Base-by-base conservation (phyloP, 2,888 invertebrate species). In the Cheilosia soror region DNA sequence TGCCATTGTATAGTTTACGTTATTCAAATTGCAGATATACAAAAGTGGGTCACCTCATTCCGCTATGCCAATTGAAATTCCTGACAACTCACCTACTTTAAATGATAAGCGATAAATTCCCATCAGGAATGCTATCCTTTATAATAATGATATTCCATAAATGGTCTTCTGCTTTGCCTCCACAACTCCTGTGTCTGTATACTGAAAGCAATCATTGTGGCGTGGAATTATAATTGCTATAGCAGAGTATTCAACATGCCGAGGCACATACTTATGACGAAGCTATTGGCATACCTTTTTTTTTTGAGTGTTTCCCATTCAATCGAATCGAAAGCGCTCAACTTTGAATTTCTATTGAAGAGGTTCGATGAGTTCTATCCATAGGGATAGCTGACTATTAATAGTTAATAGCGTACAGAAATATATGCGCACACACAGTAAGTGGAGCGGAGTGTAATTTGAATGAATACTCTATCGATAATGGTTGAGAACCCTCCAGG, bases 181-280 rank as follows among this genome's bases (percentile, higher is more conserved):
- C 44, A 2, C 49, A 13, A 13, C 13, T 51, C 27, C 25, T 20
- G 25, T 4, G 49, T 25, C 49, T 20, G 47, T 55, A 7, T 20
- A 11, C 27, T 55, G 29, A 71, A 72, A 65, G 65, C 72, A 65
- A 65, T 65, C 79, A 72, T 33, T 58, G 57, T 49, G 65, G 79
- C 79, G 58, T 72, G 31, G 15, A 33, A 72, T 72, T 79, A 72
- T 79, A 79, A 79, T 79, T 79, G 72, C 72, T 33, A 20, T 20
- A 58, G 49, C 78, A 58, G 57, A 72, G 62, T 51, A 72, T 71
- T 71, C 69, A 55, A 57, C 37, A 37, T 5, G 33, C 42, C 6
- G 44, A 29, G 25, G 7, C 29, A 29, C 29, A 72, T 0, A 58
- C 11, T 29, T 6, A 29, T 27, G 75, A 49, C 66, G 15, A 9